phyloP scores from a whole-genome alignment of 2,888 invertebrate genomes.

The Neoaliturus tenellus region DNA sequence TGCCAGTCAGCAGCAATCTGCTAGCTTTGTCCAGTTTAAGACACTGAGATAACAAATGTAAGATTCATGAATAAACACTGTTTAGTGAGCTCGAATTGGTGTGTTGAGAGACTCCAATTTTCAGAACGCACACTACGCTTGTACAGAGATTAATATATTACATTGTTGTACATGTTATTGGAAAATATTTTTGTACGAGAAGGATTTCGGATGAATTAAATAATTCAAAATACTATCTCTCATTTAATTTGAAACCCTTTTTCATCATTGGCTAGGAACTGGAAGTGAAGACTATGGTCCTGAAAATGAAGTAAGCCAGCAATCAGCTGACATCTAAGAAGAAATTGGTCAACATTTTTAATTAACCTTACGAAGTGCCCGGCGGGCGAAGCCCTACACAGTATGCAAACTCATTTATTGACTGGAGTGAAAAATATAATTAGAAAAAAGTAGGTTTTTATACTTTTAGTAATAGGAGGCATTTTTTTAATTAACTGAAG shows the following conservation, averaged over 20 bases:
- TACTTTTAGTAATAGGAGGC: no score
- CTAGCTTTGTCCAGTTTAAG: background rate
- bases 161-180: constrained; percentile 1
- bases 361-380: no score
- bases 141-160: constrained; percentile 9
- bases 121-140: background rate
- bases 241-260: background rate
- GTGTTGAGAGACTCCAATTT: background rate
- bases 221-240: background rate
- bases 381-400: no score
- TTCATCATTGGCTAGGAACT: no score
- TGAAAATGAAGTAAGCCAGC: no score
- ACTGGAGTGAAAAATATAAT: no score
- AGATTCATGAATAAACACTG: background rate
- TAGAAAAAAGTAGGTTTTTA: no score
- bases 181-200: background rate
- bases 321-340: no score
- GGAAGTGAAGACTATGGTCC: no score
- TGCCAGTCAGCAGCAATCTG: background rate
- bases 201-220: background rate
- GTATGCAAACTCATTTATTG: no score
- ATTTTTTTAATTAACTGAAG: no score
- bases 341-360: no score
- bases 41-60: background rate
- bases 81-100: background rate